phyloP scores from a whole-genome alignment of 2,888 invertebrate genomes.

The Marasmarcha lunaedactyla region DNA sequence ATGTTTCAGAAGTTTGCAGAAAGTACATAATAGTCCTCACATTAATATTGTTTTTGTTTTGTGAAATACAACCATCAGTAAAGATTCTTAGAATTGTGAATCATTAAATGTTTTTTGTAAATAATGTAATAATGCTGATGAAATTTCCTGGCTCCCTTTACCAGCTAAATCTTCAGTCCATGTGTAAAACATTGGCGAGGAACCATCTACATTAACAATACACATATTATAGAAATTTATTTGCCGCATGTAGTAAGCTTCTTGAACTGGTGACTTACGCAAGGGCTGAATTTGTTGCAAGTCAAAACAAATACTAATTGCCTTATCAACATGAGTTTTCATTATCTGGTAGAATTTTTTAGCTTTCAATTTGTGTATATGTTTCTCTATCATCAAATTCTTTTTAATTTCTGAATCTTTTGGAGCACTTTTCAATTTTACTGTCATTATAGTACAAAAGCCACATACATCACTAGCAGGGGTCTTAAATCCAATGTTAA shows the following conservation, averaged over 20 bases:
- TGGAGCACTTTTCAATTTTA: not conserved
- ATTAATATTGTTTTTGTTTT: not conserved
- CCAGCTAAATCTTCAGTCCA: constrained; percentile 3
- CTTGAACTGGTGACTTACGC: constrained; percentile 2
- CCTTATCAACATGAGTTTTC: not conserved
- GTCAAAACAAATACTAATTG: not conserved
- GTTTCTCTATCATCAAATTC: not conserved
- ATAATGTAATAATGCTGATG: not conserved
- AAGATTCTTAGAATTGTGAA: not conserved
- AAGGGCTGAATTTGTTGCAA: constrained; percentile 2
- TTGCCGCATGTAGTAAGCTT: constrained; percentile 2
- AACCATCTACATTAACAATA: not conserved
- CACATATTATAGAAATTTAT: constrained; percentile 4
- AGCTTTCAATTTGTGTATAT: not conserved
- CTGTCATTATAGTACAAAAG: not conserved
- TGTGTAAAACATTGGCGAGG: constrained; percentile 2
- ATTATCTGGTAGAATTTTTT: constrained; percentile 1
- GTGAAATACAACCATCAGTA: not conserved
- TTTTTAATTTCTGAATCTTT: not conserved
- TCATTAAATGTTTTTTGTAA: not conserved
- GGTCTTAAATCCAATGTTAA: constrained; percentile 1
- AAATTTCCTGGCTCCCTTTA: not conserved
- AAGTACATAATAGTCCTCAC: not conserved
- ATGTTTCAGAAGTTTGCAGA: not conserved
- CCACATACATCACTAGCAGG: not conserved